A percentile compares a stretch with the other conserved stretches of the same genome.
phyloP scores from a whole-genome alignment of 2,888 invertebrate genomes.

The Lampropteryx suffumata region DNA sequence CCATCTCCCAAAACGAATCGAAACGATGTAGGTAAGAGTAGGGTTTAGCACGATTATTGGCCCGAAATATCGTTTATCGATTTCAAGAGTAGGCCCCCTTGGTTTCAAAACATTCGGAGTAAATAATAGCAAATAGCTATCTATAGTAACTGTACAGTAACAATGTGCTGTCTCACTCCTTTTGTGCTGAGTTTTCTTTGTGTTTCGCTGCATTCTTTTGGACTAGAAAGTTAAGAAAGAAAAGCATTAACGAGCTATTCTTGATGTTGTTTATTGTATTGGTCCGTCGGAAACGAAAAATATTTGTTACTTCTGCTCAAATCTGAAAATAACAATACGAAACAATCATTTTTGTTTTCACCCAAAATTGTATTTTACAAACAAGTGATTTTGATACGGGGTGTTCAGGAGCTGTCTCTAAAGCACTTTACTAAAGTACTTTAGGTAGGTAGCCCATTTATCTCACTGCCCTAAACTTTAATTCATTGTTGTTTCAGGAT shows the following conservation, averaged over 20 bases:
- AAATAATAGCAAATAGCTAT: conserved; percentile 18
- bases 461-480: conserved; percentile 15
- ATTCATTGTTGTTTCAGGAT: conserved; percentile 42
- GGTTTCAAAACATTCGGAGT: conserved; percentile 21
- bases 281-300: conserved; percentile 1
- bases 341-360: background rate
- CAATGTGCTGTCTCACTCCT: conserved; percentile 30
- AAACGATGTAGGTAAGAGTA: too few species aligned
- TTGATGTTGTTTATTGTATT: conserved; percentile 7
- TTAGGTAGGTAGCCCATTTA: conserved; percentile 18
- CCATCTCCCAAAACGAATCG: too few species aligned
- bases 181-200: conserved; percentile 36
- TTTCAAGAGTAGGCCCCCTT: too few species aligned
- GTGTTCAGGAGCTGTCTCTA: background rate
- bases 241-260: conserved; percentile 14
- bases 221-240: conserved; percentile 20
- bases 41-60: too few species aligned
- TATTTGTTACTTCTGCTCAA: background rate
- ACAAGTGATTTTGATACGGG: too few species aligned
- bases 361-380: too few species aligned
- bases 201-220: conserved; percentile 30
- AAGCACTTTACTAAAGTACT: too few species aligned
- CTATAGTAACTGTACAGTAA: conserved; percentile 12
- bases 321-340: background rate
- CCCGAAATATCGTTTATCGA: too few species aligned